phyloP scores from a whole-genome alignment of 2,797 vertebrate species.

The Buphagus erythrorhynchus region DNA sequence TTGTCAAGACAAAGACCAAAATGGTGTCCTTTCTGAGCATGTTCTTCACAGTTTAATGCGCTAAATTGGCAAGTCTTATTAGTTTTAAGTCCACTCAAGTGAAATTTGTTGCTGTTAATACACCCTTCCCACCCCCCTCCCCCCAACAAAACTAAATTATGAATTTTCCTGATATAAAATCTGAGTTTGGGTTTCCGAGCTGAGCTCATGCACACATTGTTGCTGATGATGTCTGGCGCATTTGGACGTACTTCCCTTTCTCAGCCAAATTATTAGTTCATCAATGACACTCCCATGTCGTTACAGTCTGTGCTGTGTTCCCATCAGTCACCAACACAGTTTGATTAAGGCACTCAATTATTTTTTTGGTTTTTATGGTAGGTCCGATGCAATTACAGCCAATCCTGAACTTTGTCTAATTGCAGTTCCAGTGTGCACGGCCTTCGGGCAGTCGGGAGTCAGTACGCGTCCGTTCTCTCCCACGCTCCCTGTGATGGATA shows the following conservation, averaged over 20 bases:
- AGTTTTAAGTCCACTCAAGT: conserved; percentile 80
- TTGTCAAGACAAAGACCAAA: conserved; percentile 77
- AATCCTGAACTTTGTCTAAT: conserved; percentile 95
- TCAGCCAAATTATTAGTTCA: conserved; percentile 70
- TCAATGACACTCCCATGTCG: conserved; percentile 73
- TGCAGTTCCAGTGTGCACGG: conserved; percentile 90
- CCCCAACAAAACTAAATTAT: conserved; percentile 79
- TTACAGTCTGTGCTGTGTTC: conserved; percentile 86
- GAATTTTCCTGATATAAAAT: conserved; percentile 86
- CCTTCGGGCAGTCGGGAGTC: conserved; percentile 97
- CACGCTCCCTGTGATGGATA: conserved; percentile 97
- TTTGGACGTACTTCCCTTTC: conserved; percentile 72
- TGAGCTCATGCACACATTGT: conserved; percentile 84
- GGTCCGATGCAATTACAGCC: conserved; percentile 96
- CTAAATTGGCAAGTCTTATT: conserved; percentile 80
- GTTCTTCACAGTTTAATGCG: conserved; percentile 85
- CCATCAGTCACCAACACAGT: conserved; percentile 81
- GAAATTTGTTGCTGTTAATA: conserved; percentile 83
- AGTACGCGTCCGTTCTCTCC: conserved; percentile 94
- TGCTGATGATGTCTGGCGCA: conserved; percentile 75
- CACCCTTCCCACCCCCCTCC: conserved; percentile 69
- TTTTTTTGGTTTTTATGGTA: conserved; percentile 99
- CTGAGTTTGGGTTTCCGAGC: conserved; percentile 89
- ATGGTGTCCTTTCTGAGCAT: conserved; percentile 81
- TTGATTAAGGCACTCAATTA: conserved; percentile 96